These are phyloP conservation scores for Antennarius striatus DNA, from an alignment of 2,113 vertebrate species.

Conservation along the genomic window DNA sequence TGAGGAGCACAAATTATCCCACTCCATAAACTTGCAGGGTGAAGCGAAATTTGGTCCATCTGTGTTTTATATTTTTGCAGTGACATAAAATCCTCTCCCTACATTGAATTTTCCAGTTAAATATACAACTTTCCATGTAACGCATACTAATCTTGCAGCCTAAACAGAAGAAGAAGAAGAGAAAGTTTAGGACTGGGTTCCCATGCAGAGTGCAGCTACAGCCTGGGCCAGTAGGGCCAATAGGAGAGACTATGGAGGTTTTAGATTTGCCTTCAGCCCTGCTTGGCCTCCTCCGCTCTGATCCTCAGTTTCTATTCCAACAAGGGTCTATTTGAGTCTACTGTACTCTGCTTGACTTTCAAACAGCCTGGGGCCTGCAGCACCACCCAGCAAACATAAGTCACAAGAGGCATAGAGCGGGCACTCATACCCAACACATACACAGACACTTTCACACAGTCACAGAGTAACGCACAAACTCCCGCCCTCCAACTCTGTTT, in stretches of 20 bases:
- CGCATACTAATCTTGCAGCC: constrained; percentile 66
- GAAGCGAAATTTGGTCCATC: constrained; percentile 51
- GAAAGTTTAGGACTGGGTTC: constrained; percentile 62
- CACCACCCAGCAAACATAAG: constrained; percentile 62
- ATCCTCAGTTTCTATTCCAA: constrained; percentile 32
- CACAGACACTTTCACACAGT: constrained; percentile 61
- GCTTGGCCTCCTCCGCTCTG: constrained; percentile 42
- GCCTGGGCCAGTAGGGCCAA: constrained; percentile 36
- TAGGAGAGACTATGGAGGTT: constrained; percentile 60
- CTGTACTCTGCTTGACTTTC: constrained; percentile 37
- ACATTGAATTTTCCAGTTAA: constrained; percentile 62
- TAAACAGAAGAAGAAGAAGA: constrained; percentile 59
- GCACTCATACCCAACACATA: constrained; percentile 48
- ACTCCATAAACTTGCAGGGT: constrained; percentile 21
- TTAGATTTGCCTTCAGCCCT: constrained; percentile 57
- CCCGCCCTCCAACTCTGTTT: constrained; percentile 67
- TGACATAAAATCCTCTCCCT: constrained; percentile 61
- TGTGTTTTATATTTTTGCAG: constrained; percentile 63
- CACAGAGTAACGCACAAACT: constrained; percentile 64
- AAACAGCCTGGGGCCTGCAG: constrained; percentile 60
- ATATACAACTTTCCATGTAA: constrained; percentile 69
- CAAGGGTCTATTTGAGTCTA: constrained; percentile 50
- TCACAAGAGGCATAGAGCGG: constrained; percentile 59
- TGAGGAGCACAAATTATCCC: constrained; percentile 7
- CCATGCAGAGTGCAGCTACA: constrained; percentile 53